Conservation (phyloP, 2,113 vertebrate species). For the Poeciliopsis prolifica region DNA sequence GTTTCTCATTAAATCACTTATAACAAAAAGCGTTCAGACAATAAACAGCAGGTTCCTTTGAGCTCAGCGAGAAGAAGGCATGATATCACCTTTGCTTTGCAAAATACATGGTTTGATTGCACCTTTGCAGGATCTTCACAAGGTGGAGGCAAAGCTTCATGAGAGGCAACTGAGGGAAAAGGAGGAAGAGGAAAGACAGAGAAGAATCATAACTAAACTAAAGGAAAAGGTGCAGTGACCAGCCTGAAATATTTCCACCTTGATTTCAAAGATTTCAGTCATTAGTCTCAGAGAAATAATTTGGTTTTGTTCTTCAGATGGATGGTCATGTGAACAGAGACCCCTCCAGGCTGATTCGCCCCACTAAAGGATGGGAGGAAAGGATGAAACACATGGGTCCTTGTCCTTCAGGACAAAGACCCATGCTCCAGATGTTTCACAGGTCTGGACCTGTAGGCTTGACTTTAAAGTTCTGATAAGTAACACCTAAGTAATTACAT, state of each 20-base stretch:
- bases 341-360: constrained; percentile 72
- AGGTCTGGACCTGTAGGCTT: constrained; percentile 68
- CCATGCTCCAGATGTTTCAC: constrained; percentile 70
- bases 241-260: too few species aligned
- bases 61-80: not conserved
- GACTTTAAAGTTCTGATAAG: not conserved
- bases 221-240: constrained; percentile 84
- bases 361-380: constrained; percentile 84
- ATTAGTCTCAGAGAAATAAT: too few species aligned
- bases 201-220: constrained; percentile 78
- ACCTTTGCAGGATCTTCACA: constrained; percentile 82
- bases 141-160: constrained; percentile 81
- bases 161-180: constrained; percentile 81
- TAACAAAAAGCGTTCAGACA: too few species aligned
- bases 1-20: too few species aligned
- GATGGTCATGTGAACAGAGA: constrained; percentile 78
- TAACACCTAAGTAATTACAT: not conserved
- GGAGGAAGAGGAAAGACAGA: constrained; percentile 81
- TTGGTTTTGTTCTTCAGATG: constrained; percentile 71
- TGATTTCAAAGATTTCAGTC: too few species aligned
- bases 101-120: constrained; percentile 4
- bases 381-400: constrained; percentile 53
- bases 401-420: constrained; percentile 63
- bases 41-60: too few species aligned
- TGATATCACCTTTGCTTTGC: not conserved